Evolutionary conservation across 1,140 invertebrate species (phyloP), one percentile per base, ranked within the genome.

Genomic region (Nasonia vitripennis): DNA sequence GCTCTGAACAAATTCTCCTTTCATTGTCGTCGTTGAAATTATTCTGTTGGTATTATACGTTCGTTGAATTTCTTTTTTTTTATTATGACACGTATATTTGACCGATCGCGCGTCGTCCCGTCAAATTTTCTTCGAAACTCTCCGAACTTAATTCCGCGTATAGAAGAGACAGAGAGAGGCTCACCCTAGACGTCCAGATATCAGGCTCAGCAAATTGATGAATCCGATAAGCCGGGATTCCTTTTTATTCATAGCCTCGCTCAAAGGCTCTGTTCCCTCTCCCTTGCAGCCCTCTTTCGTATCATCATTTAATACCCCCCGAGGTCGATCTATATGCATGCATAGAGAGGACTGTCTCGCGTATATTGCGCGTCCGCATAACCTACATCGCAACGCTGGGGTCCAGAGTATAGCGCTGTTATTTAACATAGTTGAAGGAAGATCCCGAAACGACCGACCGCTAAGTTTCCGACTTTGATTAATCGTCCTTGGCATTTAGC

Each of bases 391-490:
- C 11, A 27, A 31, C 34, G 2, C 10, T 11, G 70, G 23, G 34
- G 27, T 73, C 70, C 41, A 75, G 74, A 5, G 74, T 11, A 37
- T 37, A 37, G 34, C 34, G 7, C 6, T 45, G 10, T 45, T n/a
- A 75, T 20, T n/a, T 0, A 75, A 34, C 74, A 23, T 1, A 37
- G 27, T 73, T 37, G 51, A 11, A 23, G 11, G 37, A n/a, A 68
- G n/a, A 80, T 80, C 23, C 34, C 78, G 34, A 80, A 80, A 78
- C 45, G 45, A 23, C n/a, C 23, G 48, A 81, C 20, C 45, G 80
- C 27, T 55, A 79, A 84, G 77, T 78, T 70, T 34, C 20, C 45
- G 77, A 71, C 83, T 51, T 84, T 84, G 77, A 84, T 84, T 78
- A 78, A 84, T 84, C 62, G 34, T 78, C 74, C 37, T 67, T 84